Evolutionary conservation across 2,797 vertebrate genomes (phyloP).

Genomic region (Sebastolobus alascanus): DNA sequence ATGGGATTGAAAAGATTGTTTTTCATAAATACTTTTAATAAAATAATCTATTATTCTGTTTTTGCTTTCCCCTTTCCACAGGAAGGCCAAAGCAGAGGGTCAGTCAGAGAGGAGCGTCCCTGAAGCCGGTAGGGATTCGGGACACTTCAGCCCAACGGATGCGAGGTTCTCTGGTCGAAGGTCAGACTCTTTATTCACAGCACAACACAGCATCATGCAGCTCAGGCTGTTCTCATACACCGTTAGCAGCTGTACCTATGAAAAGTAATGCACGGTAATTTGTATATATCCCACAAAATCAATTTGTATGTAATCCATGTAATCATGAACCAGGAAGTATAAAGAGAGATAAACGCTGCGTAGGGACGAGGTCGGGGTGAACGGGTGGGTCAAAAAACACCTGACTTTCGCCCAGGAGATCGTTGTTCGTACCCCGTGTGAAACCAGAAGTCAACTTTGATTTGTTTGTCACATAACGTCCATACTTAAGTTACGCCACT

Average conservation of each 20-base stretch:
- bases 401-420: too few species aligned
- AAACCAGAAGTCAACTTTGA: too few species aligned
- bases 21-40: constrained; percentile 4
- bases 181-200: constrained; percentile 9
- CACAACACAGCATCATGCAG: neutral
- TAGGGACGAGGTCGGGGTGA: too few species aligned
- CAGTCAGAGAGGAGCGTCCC: neutral
- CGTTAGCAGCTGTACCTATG: neutral
- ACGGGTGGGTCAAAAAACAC: too few species aligned
- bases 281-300: neutral
- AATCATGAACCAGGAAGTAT: too few species aligned
- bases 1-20: neutral
- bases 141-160: constrained; percentile 1
- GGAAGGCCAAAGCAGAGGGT: constrained; percentile 1
- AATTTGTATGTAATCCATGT: neutral
- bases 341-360: too few species aligned
- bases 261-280: neutral
- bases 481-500: too few species aligned
- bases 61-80: neutral
- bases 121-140: constrained; percentile 10
- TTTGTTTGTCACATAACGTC: too few species aligned
- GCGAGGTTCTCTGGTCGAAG: constrained; percentile 27
- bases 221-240: neutral
- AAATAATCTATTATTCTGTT: neutral
- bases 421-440: too few species aligned